phyloP scores from a whole-genome alignment of 2,797 vertebrate species.

The Danio albolineatus region DNA sequence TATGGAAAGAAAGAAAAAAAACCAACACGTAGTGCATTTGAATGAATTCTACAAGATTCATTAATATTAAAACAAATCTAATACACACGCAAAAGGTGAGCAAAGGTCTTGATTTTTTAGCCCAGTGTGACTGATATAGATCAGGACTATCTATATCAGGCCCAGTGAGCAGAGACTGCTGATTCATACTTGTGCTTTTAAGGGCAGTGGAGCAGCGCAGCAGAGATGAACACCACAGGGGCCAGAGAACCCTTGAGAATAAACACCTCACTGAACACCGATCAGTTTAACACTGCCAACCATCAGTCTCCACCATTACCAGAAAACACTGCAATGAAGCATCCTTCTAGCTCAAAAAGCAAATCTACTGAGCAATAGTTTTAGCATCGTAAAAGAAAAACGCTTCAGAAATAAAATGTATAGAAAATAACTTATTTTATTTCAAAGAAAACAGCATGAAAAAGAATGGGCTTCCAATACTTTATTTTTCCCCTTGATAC shows the following conservation, averaged over 20 bases:
- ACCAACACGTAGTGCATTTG: too few relatives aligned
- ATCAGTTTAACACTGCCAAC: conserved; percentile 24
- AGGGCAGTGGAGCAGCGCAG: conserved; percentile 41
- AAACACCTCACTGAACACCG: conserved; percentile 15
- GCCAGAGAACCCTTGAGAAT: conserved; percentile 30
- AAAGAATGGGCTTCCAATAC: conserved; percentile 67
- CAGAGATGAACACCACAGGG: conserved; percentile 18
- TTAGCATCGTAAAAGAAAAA: not conserved
- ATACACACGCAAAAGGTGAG: not conserved
- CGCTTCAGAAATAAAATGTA: not conserved
- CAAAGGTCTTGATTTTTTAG: not conserved
- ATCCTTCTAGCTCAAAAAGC: not conserved
- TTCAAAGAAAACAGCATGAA: conserved; percentile 33
- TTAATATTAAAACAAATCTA: too few relatives aligned
- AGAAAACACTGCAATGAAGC: not conserved
- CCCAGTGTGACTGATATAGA: not conserved
- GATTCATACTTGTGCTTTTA: conserved; percentile 53
- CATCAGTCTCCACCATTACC: not conserved
- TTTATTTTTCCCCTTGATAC: conserved; percentile 77
- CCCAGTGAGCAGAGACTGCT: conserved; percentile 30
- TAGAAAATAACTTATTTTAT: not conserved
- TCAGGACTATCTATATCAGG: not conserved
- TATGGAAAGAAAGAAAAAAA: too few relatives aligned
- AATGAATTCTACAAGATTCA: too few relatives aligned
- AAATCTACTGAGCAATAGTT: not conserved